These are phyloP conservation scores for Cuniculus paca DNA, from an alignment of 2,797 vertebrate genomes.

Conservation along the genomic window DNA sequence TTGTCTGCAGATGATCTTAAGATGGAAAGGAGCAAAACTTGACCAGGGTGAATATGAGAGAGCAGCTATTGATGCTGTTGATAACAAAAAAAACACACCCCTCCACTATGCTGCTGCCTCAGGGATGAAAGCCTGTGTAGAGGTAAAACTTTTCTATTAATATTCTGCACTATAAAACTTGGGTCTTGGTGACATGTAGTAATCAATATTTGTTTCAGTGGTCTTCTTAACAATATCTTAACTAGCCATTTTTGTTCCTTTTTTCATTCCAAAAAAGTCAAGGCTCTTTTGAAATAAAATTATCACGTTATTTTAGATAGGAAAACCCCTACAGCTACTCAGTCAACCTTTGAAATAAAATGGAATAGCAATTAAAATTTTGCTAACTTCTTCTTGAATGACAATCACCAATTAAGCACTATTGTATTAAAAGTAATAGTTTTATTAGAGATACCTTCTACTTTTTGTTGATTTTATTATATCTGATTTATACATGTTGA, in stretches of 20 bases:
- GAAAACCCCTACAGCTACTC: background rate
- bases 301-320: background rate
- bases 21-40: conserved; percentile 98
- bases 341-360: conserved; percentile 48
- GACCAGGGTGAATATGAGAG: conserved; percentile 97
- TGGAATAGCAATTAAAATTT: conserved; percentile 52
- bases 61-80: conserved; percentile 95
- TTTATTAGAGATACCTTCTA: background rate
- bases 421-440: conserved; percentile 7
- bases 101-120: conserved; percentile 98
- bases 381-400: conserved; percentile 19
- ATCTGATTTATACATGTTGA: background rate
- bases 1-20: conserved; percentile 95
- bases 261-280: conserved; percentile 22
- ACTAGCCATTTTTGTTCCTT: background rate
- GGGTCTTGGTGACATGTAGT: background rate
- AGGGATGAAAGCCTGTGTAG: conserved; percentile 98
- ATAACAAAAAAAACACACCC: conserved; percentile 98
- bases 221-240: conserved; percentile 10
- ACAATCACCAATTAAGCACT: background rate
- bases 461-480: conserved; percentile 44
- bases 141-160: conserved; percentile 90
- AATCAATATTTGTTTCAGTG: conserved; percentile 56
- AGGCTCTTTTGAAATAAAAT: background rate
- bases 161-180: conserved; percentile 30